Percentiles rank a stretch among this genome's conserved stretches.
phyloP scores from a whole-genome alignment of 1,140 invertebrate genomes.

The Macrocentrus cingulum region DNA sequence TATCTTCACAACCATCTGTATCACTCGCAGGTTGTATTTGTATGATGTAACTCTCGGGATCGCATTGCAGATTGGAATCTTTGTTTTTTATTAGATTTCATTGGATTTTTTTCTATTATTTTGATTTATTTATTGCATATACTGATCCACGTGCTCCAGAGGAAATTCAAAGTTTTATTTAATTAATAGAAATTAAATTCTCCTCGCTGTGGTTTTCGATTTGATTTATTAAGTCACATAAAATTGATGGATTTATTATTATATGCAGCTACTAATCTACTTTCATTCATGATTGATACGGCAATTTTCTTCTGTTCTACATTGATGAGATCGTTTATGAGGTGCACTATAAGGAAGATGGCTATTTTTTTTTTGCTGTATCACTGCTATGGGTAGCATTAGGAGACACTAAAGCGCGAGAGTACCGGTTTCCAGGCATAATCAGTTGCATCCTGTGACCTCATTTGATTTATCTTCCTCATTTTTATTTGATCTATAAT shows the following conservation, averaged over 20 bases:
- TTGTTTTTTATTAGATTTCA: too few relatives aligned
- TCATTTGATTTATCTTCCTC: slow-evolving; percentile 27
- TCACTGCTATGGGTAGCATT: slow-evolving; percentile 12
- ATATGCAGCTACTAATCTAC: too few relatives aligned
- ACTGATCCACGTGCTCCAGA: neutral
- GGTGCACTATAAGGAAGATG: too few relatives aligned
- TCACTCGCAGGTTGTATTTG: slow-evolving; percentile 3
- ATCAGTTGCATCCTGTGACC: slow-evolving; percentile 44
- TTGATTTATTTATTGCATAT: slow-evolving; percentile 13
- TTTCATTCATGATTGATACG: too few relatives aligned
- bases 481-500: neutral
- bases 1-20: neutral
- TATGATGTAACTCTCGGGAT: slow-evolving; percentile 21
- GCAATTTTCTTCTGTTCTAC: too few relatives aligned
- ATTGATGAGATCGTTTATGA: too few relatives aligned
- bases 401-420: slow-evolving; percentile 8
- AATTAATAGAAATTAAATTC: neutral
- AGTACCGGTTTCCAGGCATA: slow-evolving; percentile 26
- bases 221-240: too few relatives aligned
- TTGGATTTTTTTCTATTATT: too few relatives aligned
- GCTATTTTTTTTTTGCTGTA: neutral
- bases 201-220: neutral
- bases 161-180: neutral
- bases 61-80: slow-evolving; percentile 19
- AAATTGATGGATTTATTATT: too few relatives aligned